Conservation (phyloP, 2,113 vertebrate species). For the Rhizomys pruinosus region DNA sequence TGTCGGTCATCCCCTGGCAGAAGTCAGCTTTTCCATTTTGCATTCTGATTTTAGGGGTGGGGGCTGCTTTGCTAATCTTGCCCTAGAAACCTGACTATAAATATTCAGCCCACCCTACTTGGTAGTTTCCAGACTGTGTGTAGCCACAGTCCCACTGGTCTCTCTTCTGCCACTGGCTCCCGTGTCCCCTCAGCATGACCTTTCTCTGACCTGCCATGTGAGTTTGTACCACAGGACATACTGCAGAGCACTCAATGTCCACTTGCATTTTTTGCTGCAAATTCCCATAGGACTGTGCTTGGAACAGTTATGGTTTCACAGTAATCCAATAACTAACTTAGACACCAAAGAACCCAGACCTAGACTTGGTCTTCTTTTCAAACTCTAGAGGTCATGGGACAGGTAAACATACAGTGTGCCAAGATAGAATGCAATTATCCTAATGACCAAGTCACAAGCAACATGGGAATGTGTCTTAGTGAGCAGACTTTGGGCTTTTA, state of each 20-base stretch:
- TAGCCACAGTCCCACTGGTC: not conserved
- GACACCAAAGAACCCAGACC: not conserved
- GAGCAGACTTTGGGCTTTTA: not conserved
- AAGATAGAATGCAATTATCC: not conserved
- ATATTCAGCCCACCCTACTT: not conserved
- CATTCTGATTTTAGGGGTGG: not conserved
- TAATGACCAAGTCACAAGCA: not conserved
- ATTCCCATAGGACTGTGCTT: not conserved
- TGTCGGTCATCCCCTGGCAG: not conserved
- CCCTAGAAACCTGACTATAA: not conserved
- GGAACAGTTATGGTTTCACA: not conserved
- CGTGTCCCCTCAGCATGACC: not conserved
- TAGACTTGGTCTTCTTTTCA: not conserved
- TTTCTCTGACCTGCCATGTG: not conserved
- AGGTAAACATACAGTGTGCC: not conserved
- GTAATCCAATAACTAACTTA: constrained; percentile 11
- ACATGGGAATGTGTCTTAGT: not conserved
- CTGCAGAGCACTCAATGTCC: not conserved
- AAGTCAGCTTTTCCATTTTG: constrained; percentile 22
- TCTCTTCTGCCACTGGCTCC: not conserved
- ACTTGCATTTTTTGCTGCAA: constrained; percentile 17
- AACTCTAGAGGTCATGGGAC: not conserved
- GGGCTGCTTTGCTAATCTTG: not conserved
- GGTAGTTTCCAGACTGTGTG: constrained; percentile 25
- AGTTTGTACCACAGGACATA: not conserved